Base-by-base conservation (phyloP, 2,888 invertebrate species). In the Macrosiphum euphorbiae region DNA sequence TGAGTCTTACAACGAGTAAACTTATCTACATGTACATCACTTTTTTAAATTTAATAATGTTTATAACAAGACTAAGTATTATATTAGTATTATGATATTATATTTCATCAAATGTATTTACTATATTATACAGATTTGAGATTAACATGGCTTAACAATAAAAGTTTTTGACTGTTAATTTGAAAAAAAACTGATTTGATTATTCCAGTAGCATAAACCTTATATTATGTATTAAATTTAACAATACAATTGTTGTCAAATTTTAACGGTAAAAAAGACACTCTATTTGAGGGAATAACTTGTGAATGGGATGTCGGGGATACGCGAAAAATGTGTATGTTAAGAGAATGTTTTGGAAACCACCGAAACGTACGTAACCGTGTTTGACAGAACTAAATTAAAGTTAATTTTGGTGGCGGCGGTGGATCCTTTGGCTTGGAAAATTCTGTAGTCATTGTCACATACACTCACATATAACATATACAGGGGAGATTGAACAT, bases 331-430 rank as follows among this genome's bases (percentile, higher is more conserved):
- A 16, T n/a, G 67, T n/a, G 85, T 16, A 28, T 10, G 55, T 13
- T n/a, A 28, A 20, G 55, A 28, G 84, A 47, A 61, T 47, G 86
- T 61, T 94, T 94, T 90, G 58, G n/a, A 90, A 94, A 94, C 86
- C 87, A 87, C 52, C 87, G 94, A 94, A 90, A 94, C 90, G 94
- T 67, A 86, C 90, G 86, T 94, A 94, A 94, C 67, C 86, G 90
- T 41, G 52, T 94, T 94, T 90, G 94, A 94, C 94, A 94, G 94
- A 87, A 94, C 86, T 86, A 90, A 94, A 94, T 94, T 94, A 94
- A 94, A 94, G 94, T 94, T 90, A 90, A 94, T 94, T 94, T 94
- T 28, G 94, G 93, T 41, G 55, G 35, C 26, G 84, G 58, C 20
- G 90, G 85, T 47, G 58, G 90, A 93, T 85, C 35, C 90, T 90